These are phyloP conservation scores for Odontocerum albicorne DNA, from an alignment of 2,888 invertebrate species.

Conservation along the genomic window DNA sequence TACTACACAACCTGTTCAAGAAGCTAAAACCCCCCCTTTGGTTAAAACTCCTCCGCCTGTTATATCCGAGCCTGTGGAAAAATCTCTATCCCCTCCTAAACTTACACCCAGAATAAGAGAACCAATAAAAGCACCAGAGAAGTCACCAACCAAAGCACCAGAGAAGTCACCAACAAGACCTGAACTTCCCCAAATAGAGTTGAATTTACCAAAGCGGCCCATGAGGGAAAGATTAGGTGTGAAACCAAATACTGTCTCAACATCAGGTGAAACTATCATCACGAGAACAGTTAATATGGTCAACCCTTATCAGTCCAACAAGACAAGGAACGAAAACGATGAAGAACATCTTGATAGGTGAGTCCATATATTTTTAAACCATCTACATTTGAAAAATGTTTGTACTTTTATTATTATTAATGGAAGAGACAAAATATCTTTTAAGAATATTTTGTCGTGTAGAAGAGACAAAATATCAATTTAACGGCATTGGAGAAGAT, in stretches of 20 bases:
- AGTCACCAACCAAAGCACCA: conserved; percentile 19
- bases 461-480: too few species aligned
- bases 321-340: conserved; percentile 4
- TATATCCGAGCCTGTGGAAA: conserved; percentile 36
- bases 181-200: conserved; percentile 51
- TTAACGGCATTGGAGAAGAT: too few species aligned
- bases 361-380: too few species aligned
- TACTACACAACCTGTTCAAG: neutral
- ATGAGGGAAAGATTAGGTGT: conserved; percentile 51
- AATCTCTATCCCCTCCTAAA: conserved; percentile 36
- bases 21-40: conserved; percentile 4
- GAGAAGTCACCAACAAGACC: too few species aligned
- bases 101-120: conserved; percentile 1
- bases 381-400: too few species aligned
- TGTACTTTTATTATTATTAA: too few species aligned
- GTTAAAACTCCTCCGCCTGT: neutral
- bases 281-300: conserved; percentile 24
- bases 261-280: conserved; percentile 6
- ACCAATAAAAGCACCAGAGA: conserved; percentile 14
- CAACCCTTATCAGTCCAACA: conserved; percentile 21
- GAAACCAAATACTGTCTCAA: neutral
- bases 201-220: conserved; percentile 54
- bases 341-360: conserved; percentile 18
- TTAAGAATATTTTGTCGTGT: too few species aligned
- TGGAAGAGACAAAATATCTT: too few species aligned